These are phyloP conservation scores for Aromia moschata DNA, from an alignment of 2,888 invertebrate species.

Conservation along the genomic window DNA sequence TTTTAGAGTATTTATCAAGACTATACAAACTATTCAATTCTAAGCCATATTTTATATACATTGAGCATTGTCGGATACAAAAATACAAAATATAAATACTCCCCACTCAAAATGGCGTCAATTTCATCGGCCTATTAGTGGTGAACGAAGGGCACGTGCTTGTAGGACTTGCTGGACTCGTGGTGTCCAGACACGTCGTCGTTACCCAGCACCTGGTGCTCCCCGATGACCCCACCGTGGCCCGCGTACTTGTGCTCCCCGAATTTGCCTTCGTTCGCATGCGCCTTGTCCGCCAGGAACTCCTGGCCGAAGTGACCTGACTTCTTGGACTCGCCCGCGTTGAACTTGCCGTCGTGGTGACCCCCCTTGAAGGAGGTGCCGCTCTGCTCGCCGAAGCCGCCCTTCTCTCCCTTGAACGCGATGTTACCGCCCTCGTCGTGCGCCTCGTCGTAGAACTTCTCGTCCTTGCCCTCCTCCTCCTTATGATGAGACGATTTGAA, in stretches of 20 bases:
- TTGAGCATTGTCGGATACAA: no score
- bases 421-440: conserved; percentile 71
- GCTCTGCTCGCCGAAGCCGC: conserved; percentile 68
- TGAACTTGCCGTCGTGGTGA: conserved; percentile 67
- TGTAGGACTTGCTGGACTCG: conserved; percentile 67
- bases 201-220: conserved; percentile 68
- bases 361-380: conserved; percentile 69
- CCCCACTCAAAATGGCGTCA: no score
- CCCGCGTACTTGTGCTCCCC: conserved; percentile 68
- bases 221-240: conserved; percentile 67
- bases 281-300: conserved; percentile 66
- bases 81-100: no score
- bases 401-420: conserved; percentile 67
- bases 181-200: conserved; percentile 69
- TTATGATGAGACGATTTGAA: conserved; percentile 73
- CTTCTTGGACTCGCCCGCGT: conserved; percentile 67
- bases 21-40: no score
- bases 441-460: conserved; percentile 72
- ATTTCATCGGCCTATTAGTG: no score
- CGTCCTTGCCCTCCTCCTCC: conserved; percentile 72
- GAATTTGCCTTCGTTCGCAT: conserved; percentile 69
- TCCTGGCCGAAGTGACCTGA: conserved; percentile 68
- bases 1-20: no score
- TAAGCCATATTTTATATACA: no score
- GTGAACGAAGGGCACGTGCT: conserved; percentile 66